Evolutionary conservation across 2,113 vertebrate species (phyloP).

Genomic region (Myotis yumanensis): DNA sequence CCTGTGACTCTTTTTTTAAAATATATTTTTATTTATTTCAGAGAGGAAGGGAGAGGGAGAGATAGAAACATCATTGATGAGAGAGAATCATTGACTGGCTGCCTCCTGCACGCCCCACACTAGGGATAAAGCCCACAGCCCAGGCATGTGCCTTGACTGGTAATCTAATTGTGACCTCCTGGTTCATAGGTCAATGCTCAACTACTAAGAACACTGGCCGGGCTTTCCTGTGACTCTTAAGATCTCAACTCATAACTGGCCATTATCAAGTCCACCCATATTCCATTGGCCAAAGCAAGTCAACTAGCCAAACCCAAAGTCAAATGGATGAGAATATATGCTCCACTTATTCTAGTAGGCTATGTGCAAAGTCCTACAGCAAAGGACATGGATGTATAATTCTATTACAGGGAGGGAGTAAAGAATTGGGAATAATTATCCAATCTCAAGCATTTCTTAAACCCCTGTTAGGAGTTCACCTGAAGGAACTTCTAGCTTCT

Average conservation of each 20-base stretch:
- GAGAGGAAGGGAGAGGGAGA: no score
- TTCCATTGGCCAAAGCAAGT: conserved; percentile 8
- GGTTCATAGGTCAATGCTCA: no score
- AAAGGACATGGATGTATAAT: neutral
- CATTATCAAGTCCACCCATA: neutral
- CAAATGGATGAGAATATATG: neutral
- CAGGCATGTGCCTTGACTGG: no score
- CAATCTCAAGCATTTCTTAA: neutral
- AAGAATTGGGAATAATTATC: neutral
- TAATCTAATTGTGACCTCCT: no score
- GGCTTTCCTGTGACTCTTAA: neutral
- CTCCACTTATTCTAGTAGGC: neutral
- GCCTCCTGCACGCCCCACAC: no score
- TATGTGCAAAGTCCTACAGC: neutral
- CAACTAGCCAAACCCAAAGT: neutral
- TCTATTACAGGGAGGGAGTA: neutral
- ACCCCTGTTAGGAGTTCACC: neutral
- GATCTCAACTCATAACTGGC: neutral
- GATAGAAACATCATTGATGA: no score
- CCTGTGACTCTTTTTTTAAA: neutral
- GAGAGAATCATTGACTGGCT: no score
- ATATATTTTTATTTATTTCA: no score
- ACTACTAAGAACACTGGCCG: no score
- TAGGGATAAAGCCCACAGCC: no score
- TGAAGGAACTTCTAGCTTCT: neutral